Evolutionary conservation across 2,113 vertebrate genomes (phyloP), one percentile per base, ranked within the genome.

Genomic region (Piprites chloris): DNA sequence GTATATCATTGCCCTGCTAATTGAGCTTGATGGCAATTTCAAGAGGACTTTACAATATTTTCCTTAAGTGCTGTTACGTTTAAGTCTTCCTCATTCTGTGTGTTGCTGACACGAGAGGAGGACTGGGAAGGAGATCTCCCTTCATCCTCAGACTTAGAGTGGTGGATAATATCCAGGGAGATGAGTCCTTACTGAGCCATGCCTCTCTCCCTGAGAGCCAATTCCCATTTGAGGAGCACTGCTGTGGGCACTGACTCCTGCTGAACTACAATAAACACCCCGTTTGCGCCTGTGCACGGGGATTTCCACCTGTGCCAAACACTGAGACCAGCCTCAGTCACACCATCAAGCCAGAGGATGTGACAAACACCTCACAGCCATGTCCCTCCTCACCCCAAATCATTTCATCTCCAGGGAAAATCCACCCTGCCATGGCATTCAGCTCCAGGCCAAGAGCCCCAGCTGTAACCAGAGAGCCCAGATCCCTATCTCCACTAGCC

Each of bases 21-120:
- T 96, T 94, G 93, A 88, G 88, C 72, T 95, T 28, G 92, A 95
- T 95, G 95, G 85, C 90, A 59, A 90, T 95, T 96, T 96, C 90
- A 94, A 96, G 90, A 96, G 90, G 85, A 65, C 66, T 92, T 92
- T 84, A 49, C 12, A 55, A 28, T 75, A 68, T 92, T 90, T 83
- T 86, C 87, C 44, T 80, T 56, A 93, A 93, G 90, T 78, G 93
- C 85, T 75, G 68, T 65, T 86, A 32, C 0, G 0, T 83, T 94
- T 85, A 50, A 86, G 59, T 63, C 91, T 69, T 85, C 87, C 67
- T 66, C 67, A 2, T 69, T 79, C 53, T 32, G 20, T 16, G 32
- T 18, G 53, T 8, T 52, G 32, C 58, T 69, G 44, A 56, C 37
- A 52, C 72, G 42, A 69, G 50, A 72, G 83, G 33, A 71, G 44